Conservation (phyloP, 2,888 invertebrate genomes). For the Geotrupes spiniger region DNA sequence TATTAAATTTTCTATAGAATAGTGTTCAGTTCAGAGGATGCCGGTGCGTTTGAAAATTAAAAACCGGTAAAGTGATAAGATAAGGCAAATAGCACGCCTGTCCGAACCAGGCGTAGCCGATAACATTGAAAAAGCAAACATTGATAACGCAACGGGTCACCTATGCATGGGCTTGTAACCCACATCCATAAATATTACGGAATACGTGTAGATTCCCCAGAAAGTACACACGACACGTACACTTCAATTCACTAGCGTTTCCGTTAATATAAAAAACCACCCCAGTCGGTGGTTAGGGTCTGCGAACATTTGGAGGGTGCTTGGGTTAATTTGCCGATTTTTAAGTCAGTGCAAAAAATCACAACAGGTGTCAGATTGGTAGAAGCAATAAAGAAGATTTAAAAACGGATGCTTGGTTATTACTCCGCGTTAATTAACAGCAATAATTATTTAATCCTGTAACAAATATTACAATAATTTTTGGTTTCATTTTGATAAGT, state of each 20-base stretch:
- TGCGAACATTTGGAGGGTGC: constrained; percentile 6
- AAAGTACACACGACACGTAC: constrained; percentile 1
- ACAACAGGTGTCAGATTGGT: constrained; percentile 9
- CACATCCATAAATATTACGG: constrained; percentile 2
- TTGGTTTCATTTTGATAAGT: too few relatives aligned
- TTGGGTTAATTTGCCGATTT: constrained; percentile 9
- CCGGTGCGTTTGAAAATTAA: constrained; percentile 24
- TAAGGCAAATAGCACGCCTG: constrained; percentile 40
- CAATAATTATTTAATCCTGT: too few relatives aligned
- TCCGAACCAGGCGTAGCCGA: constrained; percentile 39
- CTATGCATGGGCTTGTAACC: constrained; percentile 22
- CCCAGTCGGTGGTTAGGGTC: constrained; percentile 6
- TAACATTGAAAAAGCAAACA: constrained; percentile 41
- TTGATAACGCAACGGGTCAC: constrained; percentile 39
- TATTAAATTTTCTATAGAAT: too few relatives aligned
- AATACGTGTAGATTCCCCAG: background rate
- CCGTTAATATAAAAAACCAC: constrained; percentile 7
- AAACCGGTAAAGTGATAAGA: constrained; percentile 36
- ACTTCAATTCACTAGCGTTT: constrained; percentile 3
- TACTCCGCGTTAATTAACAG: too few relatives aligned
- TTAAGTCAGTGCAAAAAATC: constrained; percentile 7
- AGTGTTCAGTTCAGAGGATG: constrained; percentile 2
- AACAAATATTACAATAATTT: too few relatives aligned
- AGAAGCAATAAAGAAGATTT: too few relatives aligned
- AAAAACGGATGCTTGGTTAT: too few relatives aligned